Conservation (phyloP, 2,113 vertebrate species). For the Pterocles orientalis region DNA sequence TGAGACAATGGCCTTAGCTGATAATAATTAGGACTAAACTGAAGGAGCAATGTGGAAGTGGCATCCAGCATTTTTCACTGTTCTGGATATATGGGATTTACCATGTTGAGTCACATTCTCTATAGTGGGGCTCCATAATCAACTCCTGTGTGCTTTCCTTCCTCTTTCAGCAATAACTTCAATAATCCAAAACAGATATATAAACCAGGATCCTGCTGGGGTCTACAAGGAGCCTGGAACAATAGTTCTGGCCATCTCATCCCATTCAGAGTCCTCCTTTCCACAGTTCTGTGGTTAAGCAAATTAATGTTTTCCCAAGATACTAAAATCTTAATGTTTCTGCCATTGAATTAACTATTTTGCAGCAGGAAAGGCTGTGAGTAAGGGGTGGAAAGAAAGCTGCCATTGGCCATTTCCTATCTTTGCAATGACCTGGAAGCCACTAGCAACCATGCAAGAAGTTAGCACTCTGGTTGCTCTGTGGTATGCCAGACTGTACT, state of each 20-base stretch:
- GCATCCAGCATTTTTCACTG: background rate
- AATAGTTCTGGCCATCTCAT: constrained; percentile 9
- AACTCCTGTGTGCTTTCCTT: constrained; percentile 6
- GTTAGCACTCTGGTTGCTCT: background rate
- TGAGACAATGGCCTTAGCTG: background rate
- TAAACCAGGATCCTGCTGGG: constrained; percentile 26
- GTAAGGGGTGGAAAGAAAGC: background rate
- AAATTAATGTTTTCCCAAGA: constrained; percentile 38
- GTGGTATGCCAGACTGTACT: background rate
- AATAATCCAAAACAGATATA: constrained; percentile 43
- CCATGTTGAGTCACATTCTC: constrained; percentile 2
- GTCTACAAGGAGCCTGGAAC: constrained; percentile 26
- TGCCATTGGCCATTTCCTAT: background rate
- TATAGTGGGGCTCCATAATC: background rate
- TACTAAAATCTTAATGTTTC: background rate
- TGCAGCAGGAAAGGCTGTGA: background rate
- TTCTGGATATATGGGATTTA: background rate
- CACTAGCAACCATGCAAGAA: background rate
- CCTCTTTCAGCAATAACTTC: constrained; percentile 40
- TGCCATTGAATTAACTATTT: background rate
- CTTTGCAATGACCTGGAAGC: background rate
- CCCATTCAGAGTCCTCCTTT: constrained; percentile 17
- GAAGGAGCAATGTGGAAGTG: background rate
- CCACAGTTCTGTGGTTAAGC: background rate
- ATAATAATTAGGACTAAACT: background rate